Percentiles rank a stretch among this genome's conserved stretches.
Conservation (phyloP, 2,888 invertebrate genomes). For the Aleiodes leptofemur region DNA sequence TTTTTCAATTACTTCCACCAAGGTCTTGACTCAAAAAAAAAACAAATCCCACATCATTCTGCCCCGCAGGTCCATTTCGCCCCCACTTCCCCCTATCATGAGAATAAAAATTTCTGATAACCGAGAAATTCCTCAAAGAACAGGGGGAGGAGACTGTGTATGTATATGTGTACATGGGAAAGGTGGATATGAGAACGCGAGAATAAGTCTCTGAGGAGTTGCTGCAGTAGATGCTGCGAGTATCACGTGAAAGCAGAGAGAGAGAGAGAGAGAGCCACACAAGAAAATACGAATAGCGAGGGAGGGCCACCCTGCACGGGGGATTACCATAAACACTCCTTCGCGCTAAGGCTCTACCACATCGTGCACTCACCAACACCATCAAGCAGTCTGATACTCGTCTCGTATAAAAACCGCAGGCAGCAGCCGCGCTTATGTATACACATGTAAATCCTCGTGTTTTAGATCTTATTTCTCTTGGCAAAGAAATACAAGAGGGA, state of each 20-base stretch:
- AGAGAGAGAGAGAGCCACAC: background rate
- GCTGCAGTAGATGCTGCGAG: conserved; percentile 8
- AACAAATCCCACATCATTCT: background rate
- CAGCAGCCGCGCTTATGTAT: conserved; percentile 49
- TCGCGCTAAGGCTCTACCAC: conserved; percentile 53
- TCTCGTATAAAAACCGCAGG: conserved; percentile 31
- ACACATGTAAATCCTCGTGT: conserved; percentile 69
- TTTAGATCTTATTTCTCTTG: conserved; percentile 64
- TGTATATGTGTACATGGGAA: background rate
- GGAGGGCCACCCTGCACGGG: conserved; percentile 65
- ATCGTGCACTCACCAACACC: conserved; percentile 54
- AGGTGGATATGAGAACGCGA: conserved; percentile 30
- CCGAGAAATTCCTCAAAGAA: conserved; percentile 29
- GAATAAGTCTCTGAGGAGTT: conserved; percentile 17
- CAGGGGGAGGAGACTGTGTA: background rate
- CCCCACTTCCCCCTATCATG: background rate
- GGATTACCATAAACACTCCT: conserved; percentile 68
- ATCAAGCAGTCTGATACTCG: conserved; percentile 29
- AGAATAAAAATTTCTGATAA: conserved; percentile 34
- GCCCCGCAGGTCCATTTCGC: no score
- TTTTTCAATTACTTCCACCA: no score
- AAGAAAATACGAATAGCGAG: conserved; percentile 49
- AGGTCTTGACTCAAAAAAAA: background rate
- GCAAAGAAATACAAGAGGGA: background rate
- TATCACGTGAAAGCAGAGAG: conserved; percentile 24